Percentiles rank a stretch among this genome's conserved stretches.
Evolutionary conservation across 2,113 vertebrate species (phyloP).

Genomic region (Ceratotherium simum): DNA sequence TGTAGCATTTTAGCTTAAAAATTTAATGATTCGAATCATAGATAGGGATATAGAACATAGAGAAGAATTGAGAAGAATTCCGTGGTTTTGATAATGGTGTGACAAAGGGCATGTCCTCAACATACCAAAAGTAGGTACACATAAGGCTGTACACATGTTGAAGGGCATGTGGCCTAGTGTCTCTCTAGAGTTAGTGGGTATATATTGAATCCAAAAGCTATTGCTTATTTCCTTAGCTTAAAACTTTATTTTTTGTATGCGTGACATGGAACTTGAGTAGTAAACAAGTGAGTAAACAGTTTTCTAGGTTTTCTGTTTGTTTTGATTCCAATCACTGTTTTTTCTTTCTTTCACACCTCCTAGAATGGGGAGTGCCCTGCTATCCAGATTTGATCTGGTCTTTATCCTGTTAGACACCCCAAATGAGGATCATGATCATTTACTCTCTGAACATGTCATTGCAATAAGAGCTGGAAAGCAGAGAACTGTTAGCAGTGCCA

Average conservation of each 20-base stretch:
- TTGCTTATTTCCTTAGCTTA: slow-evolving; percentile 43
- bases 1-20: not conserved
- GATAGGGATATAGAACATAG: not conserved
- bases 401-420: slow-evolving; percentile 98
- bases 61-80: not conserved
- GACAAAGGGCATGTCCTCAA: not conserved
- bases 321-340: not conserved
- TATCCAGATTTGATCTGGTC: slow-evolving; percentile 97
- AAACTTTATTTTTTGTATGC: not conserved
- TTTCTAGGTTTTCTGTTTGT: not conserved
- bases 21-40: not conserved
- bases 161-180: not conserved
- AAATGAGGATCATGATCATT: slow-evolving; percentile 95
- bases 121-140: not conserved
- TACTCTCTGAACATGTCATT: slow-evolving; percentile 97
- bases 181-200: not conserved
- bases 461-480: slow-evolving; percentile 92
- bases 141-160: not conserved
- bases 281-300: not conserved
- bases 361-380: slow-evolving; percentile 97
- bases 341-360: slow-evolving; percentile 61
- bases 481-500: slow-evolving; percentile 84
- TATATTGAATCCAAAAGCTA: not conserved
- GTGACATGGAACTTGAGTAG: not conserved
- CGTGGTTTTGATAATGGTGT: not conserved